Base-by-base conservation (phyloP, 2,113 vertebrate genomes). In the Equus quagga region DNA sequence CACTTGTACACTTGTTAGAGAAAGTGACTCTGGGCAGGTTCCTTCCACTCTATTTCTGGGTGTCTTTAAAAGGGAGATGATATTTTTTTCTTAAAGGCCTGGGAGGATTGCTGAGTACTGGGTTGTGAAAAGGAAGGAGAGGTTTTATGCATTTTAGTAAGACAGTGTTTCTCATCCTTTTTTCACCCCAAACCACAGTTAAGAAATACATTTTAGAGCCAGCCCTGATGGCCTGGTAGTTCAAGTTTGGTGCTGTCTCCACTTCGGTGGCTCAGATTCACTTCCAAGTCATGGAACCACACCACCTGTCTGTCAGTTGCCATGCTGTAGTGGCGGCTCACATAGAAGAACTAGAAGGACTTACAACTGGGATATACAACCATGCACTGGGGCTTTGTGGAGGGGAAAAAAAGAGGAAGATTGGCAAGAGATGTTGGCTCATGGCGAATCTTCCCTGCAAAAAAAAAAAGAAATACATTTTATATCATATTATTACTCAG, bases 101-200 rank as follows among this genome's bases (percentile, higher is more conserved):
- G 36, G 31, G 49, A 82, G 41, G 54, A 94, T 51, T 96, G 18
- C 24, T 6, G 0, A 51, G 49, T 93, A 44, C 67, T 91, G 56
- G 21, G 41, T 94, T 65, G 8, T 79, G 92, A 82, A 81, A 93
- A 93, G 33, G 85, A 18, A 82, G 33, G n/a, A 89, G 36, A 13
- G 31, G 81, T 91, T 96, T 97, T 86, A 28, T 81, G 24, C 92
- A 62, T 94, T 84, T 28, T 69, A 78, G 19, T 69, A 80, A 87
- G 67, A 56, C 7, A 88, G 44, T 80, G 24, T 83, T 95, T 94
- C 36, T 91, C 2, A 82, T 7, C 86, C 8, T 44, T 31, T 92
- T 85, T 96, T 65, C 8, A 72, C 95, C n/a, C 9, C 23, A 93
- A 76, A 80, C 70, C 21, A 58, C 6, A 51, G 26, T 82, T 76